Base-by-base conservation (phyloP, 1,140 invertebrate species). In the Asbolus verrucosus region DNA sequence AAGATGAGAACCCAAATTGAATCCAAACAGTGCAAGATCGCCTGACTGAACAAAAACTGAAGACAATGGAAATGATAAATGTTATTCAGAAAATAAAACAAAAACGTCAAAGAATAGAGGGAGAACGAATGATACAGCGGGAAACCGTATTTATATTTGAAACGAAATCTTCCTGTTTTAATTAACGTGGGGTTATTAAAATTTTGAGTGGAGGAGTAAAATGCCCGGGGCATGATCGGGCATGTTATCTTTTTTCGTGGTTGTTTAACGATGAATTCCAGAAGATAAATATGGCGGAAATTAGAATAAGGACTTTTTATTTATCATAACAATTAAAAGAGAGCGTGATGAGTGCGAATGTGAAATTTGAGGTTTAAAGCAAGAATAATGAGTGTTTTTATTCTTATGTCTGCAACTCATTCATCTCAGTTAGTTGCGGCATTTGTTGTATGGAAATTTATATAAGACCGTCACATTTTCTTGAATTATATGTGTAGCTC, bases 371-470 rank as follows among this genome's bases (percentile, higher is more conserved):
- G 14, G 19, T 19, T 24, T 67, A 36, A 67, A 50, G 43, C 41
- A 67, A 54, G 65, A 54, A 13, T 67, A 67, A 67, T 54, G 65
- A 50, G 46, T 16, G 65, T 54, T 67, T 67, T 67, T 67, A 67
- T 50, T 36, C 65, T 30, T 50, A 50, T 11, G 65, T 36, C 65
- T 67, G 41, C 65, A 36, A 30, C 65, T 67, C 65, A 67, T 67
- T 54, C 41, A 30, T 67, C 65, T 54, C 39, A 33, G 39, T 67
- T 67, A 67, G 38, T 14, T 24, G 41, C 41, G 14, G 46, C 65
- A 67, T 67, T 67, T 67, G 41, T 67, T 63, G 41, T 36, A 54
- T 54, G 46, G 46, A 54, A 54, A 54, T 54, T 54, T 63, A 63
- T 63, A 63, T 63, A 43, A 43, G 21, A 67, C 65, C 43, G 65